Evolutionary conservation across 1,140 invertebrate genomes (phyloP).

Genomic region (Diachasmimorpha longicaudata): DNA sequence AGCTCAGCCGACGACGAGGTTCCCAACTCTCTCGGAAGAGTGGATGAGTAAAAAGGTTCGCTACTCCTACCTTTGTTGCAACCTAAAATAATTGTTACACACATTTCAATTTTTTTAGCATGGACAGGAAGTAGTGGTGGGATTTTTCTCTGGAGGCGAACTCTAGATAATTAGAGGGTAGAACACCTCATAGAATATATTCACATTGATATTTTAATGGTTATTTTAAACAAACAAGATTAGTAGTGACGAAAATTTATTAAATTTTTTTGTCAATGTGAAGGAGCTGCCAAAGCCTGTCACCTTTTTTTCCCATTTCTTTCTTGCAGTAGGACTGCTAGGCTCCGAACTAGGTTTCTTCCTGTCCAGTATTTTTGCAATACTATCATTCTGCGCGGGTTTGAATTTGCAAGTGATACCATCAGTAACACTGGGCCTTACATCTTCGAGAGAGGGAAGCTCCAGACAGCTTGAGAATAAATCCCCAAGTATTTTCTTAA

Average conservation of each 20-base stretch:
- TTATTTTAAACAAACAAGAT: too few species aligned
- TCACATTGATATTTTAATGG: too few species aligned
- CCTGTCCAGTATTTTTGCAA: constrained; percentile 56
- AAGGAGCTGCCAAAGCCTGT: too few species aligned
- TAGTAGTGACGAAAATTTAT: too few species aligned
- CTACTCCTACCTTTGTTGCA: constrained; percentile 55
- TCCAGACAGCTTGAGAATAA: constrained; percentile 80
- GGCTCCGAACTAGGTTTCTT: constrained; percentile 59
- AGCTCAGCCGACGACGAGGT: constrained; percentile 77
- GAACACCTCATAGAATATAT: too few species aligned
- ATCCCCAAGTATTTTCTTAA: constrained; percentile 79
- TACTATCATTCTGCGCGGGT: constrained; percentile 55
- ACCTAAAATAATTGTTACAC: constrained; percentile 51
- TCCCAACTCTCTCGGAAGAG: constrained; percentile 62
- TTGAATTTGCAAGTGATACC: constrained; percentile 48
- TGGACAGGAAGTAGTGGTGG: too few species aligned
- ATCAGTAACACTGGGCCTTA: constrained; percentile 48
- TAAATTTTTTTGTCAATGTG: too few species aligned
- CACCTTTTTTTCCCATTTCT: constrained; percentile 61
- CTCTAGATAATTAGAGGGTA: too few species aligned
- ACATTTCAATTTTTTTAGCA: too few species aligned
- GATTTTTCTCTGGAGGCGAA: too few species aligned
- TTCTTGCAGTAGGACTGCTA: constrained; percentile 58
- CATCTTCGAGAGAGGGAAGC: constrained; percentile 68
- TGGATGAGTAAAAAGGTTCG: constrained; percentile 63